Evolutionary conservation across 2,888 invertebrate species (phyloP), one percentile per base, ranked within the genome.

Genomic region (Blastobasis lacticolella): DNA sequence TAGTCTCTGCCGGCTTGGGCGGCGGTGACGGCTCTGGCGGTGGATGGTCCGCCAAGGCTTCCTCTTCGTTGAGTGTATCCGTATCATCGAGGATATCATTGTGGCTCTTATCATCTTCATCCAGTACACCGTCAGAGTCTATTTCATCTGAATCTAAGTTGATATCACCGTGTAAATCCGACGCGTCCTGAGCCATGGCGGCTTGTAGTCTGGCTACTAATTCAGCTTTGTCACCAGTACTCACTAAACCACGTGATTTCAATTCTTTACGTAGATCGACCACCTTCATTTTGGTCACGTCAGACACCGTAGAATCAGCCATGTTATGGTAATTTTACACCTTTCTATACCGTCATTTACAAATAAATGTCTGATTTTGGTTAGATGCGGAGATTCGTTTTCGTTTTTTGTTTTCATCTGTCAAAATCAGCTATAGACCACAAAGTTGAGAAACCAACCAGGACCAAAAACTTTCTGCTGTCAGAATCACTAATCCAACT

Each of bases 191-290:
- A 73, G 79, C 63, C 88, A 91, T 62, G 6, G 91, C 89, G 10
- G 78, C 62, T 69, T 94, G 93, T 48, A 97, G 89, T 62, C 96
- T 90, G 59, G 94, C 92, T 45, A 94, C 88, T 50, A 97, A 86
- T 68, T 96, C 96, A 45, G 89, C 92, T 89, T 96, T 97, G 73
- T 95, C 95, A 5, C 97, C 97, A 48, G 91, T 82, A 6, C 91
- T 89, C 9, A 92, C 82, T 37, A 96, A 83, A 36, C 94, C 95
- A 68, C 95, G 91, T 56, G 91, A 82, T 78, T 96, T 96, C 51
- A 97, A 78, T 75, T 95, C 95, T 64, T 92, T 92, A 67, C 94
- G 94, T 62, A 97, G 85, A 76, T 97, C 96, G 9, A 95, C 93
- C 41, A 97, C 96, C 92, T 96, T 81, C 66, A 89, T 74, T 75